These are phyloP conservation scores for Epinephelus awoara DNA, from an alignment of 2,797 vertebrate genomes.

Conservation along the genomic window DNA sequence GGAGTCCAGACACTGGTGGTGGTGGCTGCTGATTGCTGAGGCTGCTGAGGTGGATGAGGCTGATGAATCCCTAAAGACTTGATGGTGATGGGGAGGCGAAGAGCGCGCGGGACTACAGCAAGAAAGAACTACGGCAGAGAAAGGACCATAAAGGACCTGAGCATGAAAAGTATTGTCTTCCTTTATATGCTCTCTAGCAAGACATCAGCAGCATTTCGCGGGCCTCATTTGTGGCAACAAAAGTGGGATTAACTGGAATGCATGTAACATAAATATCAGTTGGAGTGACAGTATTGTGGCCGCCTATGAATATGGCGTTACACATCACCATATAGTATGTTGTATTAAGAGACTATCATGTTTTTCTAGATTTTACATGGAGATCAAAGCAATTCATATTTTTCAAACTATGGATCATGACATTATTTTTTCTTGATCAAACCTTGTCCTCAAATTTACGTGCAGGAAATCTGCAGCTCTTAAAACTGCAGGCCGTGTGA, in stretches of 20 bases:
- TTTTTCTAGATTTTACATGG: constrained; percentile 9
- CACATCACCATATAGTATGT: not conserved
- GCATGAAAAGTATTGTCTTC: too few species aligned
- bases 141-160: too few species aligned
- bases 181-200: too few species aligned
- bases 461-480: not conserved
- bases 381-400: not conserved
- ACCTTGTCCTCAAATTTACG: not conserved
- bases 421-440: not conserved
- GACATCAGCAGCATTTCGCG: not conserved
- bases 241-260: not conserved
- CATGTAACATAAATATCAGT: not conserved
- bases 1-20: too few species aligned
- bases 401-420: not conserved
- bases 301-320: not conserved
- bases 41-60: too few species aligned
- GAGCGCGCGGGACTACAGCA: too few species aligned
- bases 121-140: too few species aligned
- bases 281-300: not conserved
- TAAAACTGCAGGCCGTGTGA: not conserved
- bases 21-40: too few species aligned
- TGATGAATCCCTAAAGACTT: too few species aligned
- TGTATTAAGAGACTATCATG: not conserved
- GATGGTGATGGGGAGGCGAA: too few species aligned
- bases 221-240: too few species aligned